Base-by-base conservation (phyloP, 2,888 invertebrate genomes). In the Atherix ibis region DNA sequence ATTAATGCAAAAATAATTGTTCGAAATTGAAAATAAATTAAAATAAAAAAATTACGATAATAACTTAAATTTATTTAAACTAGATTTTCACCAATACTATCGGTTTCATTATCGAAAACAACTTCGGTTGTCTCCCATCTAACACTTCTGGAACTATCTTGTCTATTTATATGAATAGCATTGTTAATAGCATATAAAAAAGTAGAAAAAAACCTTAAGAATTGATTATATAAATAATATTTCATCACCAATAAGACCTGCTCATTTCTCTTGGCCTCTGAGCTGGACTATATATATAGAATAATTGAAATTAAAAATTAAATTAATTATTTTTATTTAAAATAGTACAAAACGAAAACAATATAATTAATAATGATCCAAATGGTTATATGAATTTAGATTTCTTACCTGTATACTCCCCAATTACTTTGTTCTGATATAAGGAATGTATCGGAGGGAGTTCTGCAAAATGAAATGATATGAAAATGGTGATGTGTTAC, bases 391-490 rank as follows among this genome's bases (percentile, higher is more conserved):
- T n/a, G n/a, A n/a, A n/a, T n/a, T n/a, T n/a, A n/a, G n/a, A 16
- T 18, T 10, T 27, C 35, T 27, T 44, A 45, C 39, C 42, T 39
- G 18, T 44, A 37, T 32, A 40, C 40, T 40, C 42, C 38, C 46
- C 46, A 48, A 35, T 40, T 44, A 30, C 34, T 40, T 32, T 46
- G 45, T 9, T 46, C 46, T 5, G 44, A 41, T 26, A 41, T 44
- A 13, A 42, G 35, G 29, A 38, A 24, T 27, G 40, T 45, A 18
- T 44, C 48, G 19, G 46, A 31, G 3, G 42, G 40, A 31, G 43
- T 32, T 39, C 48, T 46, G 29, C 8, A 38, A 38, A 25, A 18
- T 30, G 16, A 19, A 22, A 10, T n/a, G n/a, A n/a, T n/a, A n/a
- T n/a, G n/a, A n/a, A n/a, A n/a, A n/a, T n/a, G n/a, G n/a, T n/a